Conservation (phyloP, 37 sponge, comb jelly and placozoan genomes). For the Beroe ovata region DNA sequence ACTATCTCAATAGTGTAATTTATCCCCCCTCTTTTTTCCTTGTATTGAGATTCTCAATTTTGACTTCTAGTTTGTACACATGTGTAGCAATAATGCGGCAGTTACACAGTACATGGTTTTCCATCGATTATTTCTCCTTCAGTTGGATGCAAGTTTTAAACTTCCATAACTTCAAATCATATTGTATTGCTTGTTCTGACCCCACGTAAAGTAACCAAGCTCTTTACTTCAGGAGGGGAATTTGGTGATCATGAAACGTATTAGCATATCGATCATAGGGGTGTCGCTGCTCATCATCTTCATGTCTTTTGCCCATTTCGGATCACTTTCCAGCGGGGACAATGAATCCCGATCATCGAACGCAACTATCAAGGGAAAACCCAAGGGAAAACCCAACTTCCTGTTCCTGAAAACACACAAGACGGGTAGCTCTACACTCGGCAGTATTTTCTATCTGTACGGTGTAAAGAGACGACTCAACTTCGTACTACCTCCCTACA, state of each 20-base stretch:
- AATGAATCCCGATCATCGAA: background rate
- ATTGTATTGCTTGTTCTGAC: too few species aligned
- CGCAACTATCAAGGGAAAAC: background rate
- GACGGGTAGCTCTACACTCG: conserved; percentile 8
- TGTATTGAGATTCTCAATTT: too few species aligned
- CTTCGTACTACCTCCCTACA: conserved; percentile 28
- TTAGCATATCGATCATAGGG: background rate
- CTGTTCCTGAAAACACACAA: conserved; percentile 44
- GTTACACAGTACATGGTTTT: too few species aligned
- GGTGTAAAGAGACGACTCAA: background rate
- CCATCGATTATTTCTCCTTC: too few species aligned
- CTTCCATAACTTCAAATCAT: too few species aligned
- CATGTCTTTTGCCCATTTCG: background rate
- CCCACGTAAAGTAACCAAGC: too few species aligned
- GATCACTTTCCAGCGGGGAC: background rate
- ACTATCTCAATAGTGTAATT: too few species aligned
- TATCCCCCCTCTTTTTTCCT: too few species aligned
- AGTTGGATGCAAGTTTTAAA: too few species aligned
- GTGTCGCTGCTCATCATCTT: background rate
- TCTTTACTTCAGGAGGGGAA: too few species aligned
- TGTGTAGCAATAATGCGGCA: too few species aligned
- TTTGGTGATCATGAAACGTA: background rate
- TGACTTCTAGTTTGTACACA: too few species aligned
- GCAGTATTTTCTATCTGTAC: background rate
- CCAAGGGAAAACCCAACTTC: conserved; percentile 15